Evolutionary conservation across 2,113 vertebrate species (phyloP).

Genomic region (Lucifuga dentata): DNA sequence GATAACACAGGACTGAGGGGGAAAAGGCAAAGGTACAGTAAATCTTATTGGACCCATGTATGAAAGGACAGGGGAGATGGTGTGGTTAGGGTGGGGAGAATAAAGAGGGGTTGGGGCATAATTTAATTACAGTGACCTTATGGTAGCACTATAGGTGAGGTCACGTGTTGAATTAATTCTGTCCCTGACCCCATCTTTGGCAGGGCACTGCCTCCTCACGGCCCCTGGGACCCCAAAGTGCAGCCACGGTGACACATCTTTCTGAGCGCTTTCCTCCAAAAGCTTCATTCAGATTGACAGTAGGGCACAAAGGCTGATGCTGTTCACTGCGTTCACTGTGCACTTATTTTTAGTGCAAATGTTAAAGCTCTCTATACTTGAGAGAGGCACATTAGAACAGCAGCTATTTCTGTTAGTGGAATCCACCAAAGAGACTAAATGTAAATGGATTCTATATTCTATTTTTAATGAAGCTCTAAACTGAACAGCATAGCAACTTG

Average conservation of each 20-base stretch:
- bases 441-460: slow-evolving; percentile 40
- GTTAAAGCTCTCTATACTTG: slow-evolving; percentile 14
- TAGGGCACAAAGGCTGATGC: slow-evolving; percentile 15
- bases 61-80: slow-evolving; percentile 37
- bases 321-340: slow-evolving; percentile 11
- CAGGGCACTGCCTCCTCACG: slow-evolving; percentile 37
- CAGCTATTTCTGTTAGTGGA: slow-evolving; percentile 33
- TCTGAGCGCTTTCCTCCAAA: slow-evolving; percentile 42
- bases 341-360: slow-evolving; percentile 40
- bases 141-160: slow-evolving; percentile 73
- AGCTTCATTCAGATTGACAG: slow-evolving; percentile 62
- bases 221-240: slow-evolving; percentile 39
- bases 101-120: slow-evolving; percentile 55
- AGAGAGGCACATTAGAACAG: slow-evolving; percentile 10
- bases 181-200: slow-evolving; percentile 69
- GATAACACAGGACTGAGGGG: slow-evolving; percentile 27
- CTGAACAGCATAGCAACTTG: slow-evolving; percentile 1
- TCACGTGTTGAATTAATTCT: slow-evolving; percentile 79
- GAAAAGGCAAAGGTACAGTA: slow-evolving; percentile 56
- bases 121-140: slow-evolving; percentile 80
- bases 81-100: slow-evolving; percentile 18
- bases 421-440: slow-evolving; percentile 36
- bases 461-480: slow-evolving; percentile 19
- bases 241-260: slow-evolving; percentile 51
- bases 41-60: slow-evolving; percentile 45